A percentile compares a stretch with the other conserved stretches of the same genome.
Evolutionary conservation across 2,888 invertebrate genomes (phyloP).

Genomic region (Aphodius sticticus): DNA sequence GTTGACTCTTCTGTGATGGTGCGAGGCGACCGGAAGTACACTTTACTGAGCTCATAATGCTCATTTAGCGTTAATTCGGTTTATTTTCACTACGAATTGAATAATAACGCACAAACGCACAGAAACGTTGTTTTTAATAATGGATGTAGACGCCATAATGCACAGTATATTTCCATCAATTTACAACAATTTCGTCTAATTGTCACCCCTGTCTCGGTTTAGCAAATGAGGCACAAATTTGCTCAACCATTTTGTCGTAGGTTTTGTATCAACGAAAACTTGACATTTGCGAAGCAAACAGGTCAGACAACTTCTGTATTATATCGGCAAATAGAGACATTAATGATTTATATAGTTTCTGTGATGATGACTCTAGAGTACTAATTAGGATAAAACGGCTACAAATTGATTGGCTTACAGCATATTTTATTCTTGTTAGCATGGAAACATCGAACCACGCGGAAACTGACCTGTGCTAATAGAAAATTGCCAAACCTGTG

Average conservation of each 20-base stretch:
- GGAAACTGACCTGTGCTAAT: background rate
- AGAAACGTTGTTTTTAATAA: background rate
- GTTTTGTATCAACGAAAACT: no score
- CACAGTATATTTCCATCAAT: background rate
- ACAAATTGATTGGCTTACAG: no score
- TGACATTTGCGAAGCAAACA: no score
- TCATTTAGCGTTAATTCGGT: background rate
- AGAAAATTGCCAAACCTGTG: background rate
- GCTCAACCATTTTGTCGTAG: background rate
- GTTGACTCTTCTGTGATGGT: no score
- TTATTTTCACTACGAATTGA: background rate
- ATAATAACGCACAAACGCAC: slow-evolving; percentile 4
- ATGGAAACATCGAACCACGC: background rate
- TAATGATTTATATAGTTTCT: no score
- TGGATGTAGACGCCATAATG: background rate
- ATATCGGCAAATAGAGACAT: no score
- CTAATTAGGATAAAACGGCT: no score
- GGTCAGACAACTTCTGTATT: no score
- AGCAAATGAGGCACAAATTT: background rate
- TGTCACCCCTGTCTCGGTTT: background rate
- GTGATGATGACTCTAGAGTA: no score
- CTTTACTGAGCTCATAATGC: background rate
- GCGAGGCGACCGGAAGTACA: background rate
- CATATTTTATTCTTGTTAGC: no score
- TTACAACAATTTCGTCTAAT: background rate